Evolutionary conservation across 1,140 invertebrate species (phyloP).

Genomic region (Drosophila oshimai): DNA sequence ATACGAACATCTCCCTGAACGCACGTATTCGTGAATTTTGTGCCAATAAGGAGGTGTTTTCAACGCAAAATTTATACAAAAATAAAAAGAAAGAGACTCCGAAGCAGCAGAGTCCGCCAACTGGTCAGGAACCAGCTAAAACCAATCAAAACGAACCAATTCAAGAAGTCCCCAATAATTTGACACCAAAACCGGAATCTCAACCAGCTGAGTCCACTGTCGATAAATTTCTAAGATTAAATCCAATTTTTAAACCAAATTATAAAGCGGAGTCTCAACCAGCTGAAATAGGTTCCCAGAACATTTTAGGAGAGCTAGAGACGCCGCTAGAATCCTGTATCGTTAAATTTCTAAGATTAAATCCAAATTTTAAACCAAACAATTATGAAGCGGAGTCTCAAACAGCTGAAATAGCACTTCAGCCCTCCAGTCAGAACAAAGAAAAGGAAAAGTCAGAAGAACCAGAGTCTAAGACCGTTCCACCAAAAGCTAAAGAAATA

Average conservation of each 20-base stretch:
- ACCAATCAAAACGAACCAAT: not conserved
- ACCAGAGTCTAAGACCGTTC: too few species aligned
- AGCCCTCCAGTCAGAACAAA: too few species aligned
- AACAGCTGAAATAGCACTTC: too few species aligned
- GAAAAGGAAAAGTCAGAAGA: too few species aligned
- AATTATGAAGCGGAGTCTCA: too few species aligned
- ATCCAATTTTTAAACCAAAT: too few species aligned
- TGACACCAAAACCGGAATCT: not conserved
- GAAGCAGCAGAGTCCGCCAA: not conserved
- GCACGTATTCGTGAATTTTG: conserved; percentile 16
- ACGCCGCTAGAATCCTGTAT: too few species aligned
- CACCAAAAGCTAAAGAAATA: not conserved
- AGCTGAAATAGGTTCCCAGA: not conserved
- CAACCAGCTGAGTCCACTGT: too few species aligned
- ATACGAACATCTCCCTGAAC: conserved; percentile 32
- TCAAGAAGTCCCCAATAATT: not conserved
- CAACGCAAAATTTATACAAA: not conserved
- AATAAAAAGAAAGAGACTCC: not conserved
- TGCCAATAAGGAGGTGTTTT: not conserved
- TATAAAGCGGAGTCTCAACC: too few species aligned
- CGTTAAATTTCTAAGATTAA: too few species aligned
- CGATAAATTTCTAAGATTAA: too few species aligned
- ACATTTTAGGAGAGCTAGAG: not conserved
- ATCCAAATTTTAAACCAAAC: too few species aligned
- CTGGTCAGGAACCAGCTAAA: not conserved